A percentile compares a stretch with the other conserved stretches of the same genome.
phyloP scores from a whole-genome alignment of 2,888 invertebrate species.

The Tetramorium bicarinatum region DNA sequence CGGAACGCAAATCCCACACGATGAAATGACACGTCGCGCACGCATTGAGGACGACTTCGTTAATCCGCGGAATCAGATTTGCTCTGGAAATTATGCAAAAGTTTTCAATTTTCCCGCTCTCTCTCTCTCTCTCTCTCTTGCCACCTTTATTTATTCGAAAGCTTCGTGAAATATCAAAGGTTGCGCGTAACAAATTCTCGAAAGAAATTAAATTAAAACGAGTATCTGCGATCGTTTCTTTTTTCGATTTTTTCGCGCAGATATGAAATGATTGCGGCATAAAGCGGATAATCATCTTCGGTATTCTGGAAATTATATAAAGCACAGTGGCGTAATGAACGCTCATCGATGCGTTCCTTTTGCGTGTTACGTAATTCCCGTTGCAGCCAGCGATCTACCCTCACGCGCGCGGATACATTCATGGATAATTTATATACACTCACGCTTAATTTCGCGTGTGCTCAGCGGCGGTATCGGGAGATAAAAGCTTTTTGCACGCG shows the following conservation, averaged over 20 bases:
- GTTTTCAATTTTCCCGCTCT: background rate
- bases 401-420: background rate
- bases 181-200: background rate
- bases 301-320: conserved; percentile 50
- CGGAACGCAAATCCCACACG: background rate
- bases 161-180: conserved; percentile 24
- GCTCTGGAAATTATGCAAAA: conserved; percentile 29
- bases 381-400: background rate
- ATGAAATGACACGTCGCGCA: background rate
- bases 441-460: conserved; percentile 32
- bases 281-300: conserved; percentile 37
- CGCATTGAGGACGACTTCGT: background rate
- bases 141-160: background rate
- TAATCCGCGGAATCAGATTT: conserved; percentile 36
- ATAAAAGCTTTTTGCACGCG: conserved; percentile 34
- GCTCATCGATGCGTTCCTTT: conserved; percentile 39
- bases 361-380: conserved; percentile 38
- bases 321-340: conserved; percentile 29
- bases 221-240: background rate
- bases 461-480: conserved; percentile 6
- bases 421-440: background rate
- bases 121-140: background rate
- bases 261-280: conserved; percentile 12
- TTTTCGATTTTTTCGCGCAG: background rate
- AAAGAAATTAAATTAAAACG: background rate